Base-by-base conservation (phyloP, 2,888 invertebrate species). In the Phengaris arion region DNA sequence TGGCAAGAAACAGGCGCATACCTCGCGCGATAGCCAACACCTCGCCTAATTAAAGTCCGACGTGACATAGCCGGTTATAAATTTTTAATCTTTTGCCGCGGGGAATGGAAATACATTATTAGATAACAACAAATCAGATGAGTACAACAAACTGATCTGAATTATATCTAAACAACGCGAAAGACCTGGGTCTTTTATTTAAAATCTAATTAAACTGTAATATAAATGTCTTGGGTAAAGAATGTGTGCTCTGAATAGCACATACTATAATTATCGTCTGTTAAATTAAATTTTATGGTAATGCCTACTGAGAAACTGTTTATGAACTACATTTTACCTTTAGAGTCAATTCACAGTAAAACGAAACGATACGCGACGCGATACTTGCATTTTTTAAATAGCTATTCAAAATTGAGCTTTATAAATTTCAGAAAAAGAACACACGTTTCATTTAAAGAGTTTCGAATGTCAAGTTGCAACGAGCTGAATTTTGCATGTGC, bases 11-110 rank as follows among this genome's bases (percentile, higher is more conserved):
- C 84, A 80, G 80, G 83, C 84, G 86, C 86, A 87, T 84, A 84
- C 86, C 83, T 80, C 83, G 81, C 80, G 83, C 81, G 83, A 75
- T 80, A 78, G 82, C 82, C 81, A 81, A 83, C 87, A 80, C 82
- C 85, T 85, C 89, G 86, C 89, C 90, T 91, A 90, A 91, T 91
- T 91, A 91, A 90, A 89, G 87, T 82, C 83, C 82, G 87, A 89
- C 89, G 89, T 90, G 90, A 91, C 89, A 88, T 86, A 83, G 86
- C 86, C 85, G 82, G 85, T 88, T 89, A 91, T 90, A 91, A 87
- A 89, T 90, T 89, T 90, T 85, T 87, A 89, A 90, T 89, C 89
- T 87, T 83, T 86, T 85, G 83, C 82, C 83, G 83, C 82, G 83
- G 81, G 82, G 86, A 84, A 87, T 83, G 82, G 82, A 84, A 83